phyloP scores from a whole-genome alignment of 2,888 invertebrate species.

The Strigamia crassipes region DNA sequence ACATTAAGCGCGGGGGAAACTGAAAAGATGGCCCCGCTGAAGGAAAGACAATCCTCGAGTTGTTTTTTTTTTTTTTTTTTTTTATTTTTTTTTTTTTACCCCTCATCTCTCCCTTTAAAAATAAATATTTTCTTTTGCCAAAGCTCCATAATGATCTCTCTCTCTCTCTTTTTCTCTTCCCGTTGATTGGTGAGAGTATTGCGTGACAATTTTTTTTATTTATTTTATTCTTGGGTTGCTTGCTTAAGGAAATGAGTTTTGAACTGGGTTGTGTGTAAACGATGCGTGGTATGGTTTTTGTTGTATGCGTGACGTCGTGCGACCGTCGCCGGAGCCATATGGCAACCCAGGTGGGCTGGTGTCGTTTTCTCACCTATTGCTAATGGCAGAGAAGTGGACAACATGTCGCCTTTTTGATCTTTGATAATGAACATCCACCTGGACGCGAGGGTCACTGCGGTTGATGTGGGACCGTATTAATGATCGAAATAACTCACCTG shows the following conservation, averaged over 20 bases:
- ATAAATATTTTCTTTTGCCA: neutral
- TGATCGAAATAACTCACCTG: neutral
- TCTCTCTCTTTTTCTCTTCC: neutral
- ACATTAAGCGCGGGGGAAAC: neutral
- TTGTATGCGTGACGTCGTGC: neutral
- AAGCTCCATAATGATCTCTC: neutral
- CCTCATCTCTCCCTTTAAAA: neutral
- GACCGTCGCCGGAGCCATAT: conserved; percentile 3
- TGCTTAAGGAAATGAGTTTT: conserved; percentile 20
- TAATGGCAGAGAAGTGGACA: conserved; percentile 1
- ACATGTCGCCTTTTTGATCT: neutral
- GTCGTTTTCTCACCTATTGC: conserved; percentile 18
- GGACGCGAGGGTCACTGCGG: neutral
- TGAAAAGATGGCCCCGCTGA: neutral
- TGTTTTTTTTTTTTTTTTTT: neutral
- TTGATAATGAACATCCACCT: conserved; percentile 15
- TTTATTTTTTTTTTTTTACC: neutral
- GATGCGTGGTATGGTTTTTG: neutral
- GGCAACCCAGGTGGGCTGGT: conserved; percentile 13
- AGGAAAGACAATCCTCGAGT: neutral
- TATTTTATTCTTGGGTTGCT: neutral
- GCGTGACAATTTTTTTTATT: neutral
- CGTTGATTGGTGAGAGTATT: neutral
- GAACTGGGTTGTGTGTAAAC: neutral
- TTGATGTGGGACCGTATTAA: neutral